These are phyloP conservation scores for Antheraea mylitta DNA, from an alignment of 1,140 invertebrate genomes.

Conservation along the genomic window DNA sequence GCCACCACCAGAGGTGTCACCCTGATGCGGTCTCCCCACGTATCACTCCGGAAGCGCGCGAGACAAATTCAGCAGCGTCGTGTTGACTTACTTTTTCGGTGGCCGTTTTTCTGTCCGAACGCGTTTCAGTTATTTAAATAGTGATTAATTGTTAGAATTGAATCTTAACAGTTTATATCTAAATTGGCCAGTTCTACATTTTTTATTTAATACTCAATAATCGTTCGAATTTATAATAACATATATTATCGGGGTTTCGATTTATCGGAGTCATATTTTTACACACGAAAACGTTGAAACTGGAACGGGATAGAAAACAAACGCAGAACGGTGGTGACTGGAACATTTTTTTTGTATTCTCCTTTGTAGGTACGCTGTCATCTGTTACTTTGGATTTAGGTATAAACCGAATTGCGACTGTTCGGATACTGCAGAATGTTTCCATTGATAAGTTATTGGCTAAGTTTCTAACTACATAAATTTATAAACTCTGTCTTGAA, in stretches of 20 bases:
- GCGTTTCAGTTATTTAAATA: no score
- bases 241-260: background rate
- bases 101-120: no score
- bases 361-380: background rate
- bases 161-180: no score
- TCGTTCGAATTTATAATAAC: no score
- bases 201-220: no score
- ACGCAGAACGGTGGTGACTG: background rate
- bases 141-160: no score
- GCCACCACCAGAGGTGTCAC: no score
- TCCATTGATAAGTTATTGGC: background rate
- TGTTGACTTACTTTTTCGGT: no score
- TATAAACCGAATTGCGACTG: background rate
- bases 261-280: background rate
- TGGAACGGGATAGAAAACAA: constrained; percentile 15
- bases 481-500: background rate
- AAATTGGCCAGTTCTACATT: no score
- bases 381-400: constrained; percentile 1
- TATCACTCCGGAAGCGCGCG: no score
- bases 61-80: no score
- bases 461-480: background rate
- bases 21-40: no score
- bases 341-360: constrained; percentile 7
- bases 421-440: background rate
- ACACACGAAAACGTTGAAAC: constrained; percentile 5